A percentile compares a stretch with the other conserved stretches of the same genome.
Conservation (phyloP, 2,113 vertebrate species). For the Herpetotheres cachinnans region DNA sequence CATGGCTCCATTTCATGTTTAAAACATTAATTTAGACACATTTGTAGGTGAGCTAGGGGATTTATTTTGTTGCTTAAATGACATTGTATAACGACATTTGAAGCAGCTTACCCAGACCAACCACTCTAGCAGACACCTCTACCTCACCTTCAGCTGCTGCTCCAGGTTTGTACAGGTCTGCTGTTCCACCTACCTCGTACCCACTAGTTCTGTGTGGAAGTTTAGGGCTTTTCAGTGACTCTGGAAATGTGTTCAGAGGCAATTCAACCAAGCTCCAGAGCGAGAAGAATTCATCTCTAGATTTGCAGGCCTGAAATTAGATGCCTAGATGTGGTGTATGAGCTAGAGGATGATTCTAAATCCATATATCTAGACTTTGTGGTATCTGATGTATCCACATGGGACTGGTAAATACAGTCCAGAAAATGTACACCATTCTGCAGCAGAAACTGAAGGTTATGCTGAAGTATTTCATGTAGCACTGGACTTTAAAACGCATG, state of each 20-base stretch:
- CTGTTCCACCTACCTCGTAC: background rate
- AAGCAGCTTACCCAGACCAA: background rate
- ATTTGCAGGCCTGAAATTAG: background rate
- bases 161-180: background rate
- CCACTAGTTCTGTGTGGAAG: background rate
- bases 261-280: background rate
- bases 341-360: background rate
- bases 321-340: background rate
- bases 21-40: background rate
- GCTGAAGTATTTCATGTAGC: background rate
- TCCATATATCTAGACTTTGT: fast-evolving
- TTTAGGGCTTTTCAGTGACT: background rate
- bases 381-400: background rate
- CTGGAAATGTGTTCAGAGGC: background rate
- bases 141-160: background rate
- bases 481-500: background rate
- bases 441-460: background rate
- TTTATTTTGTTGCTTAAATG: background rate
- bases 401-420: background rate
- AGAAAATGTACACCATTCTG: background rate
- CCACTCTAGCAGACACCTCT: background rate
- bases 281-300: fast-evolving
- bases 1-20: background rate
- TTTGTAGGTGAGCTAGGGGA: background rate
- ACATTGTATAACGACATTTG: background rate